Conservation (phyloP, 2,797 vertebrate genomes). For the Sphenodon punctatus region DNA sequence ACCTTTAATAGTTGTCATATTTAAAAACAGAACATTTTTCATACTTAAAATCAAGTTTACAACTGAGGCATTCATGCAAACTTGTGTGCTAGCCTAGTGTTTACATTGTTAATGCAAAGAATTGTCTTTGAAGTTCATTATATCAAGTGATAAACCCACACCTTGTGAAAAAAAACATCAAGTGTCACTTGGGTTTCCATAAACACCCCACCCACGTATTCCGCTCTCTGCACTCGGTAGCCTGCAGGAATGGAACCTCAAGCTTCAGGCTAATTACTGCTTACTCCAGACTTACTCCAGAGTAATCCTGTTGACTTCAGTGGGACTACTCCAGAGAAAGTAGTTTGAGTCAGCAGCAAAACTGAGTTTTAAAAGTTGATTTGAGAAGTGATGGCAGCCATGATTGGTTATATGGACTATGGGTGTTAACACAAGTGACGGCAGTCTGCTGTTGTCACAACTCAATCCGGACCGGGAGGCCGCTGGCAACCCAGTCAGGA, state of each 20-base stretch:
- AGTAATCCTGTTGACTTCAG: too few relatives aligned
- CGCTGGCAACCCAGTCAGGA: too few relatives aligned
- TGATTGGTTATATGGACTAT: not conserved
- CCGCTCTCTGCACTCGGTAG: not conserved
- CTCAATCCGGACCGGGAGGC: too few relatives aligned
- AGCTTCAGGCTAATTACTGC: too few relatives aligned
- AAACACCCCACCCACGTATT: not conserved
- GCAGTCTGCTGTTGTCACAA: too few relatives aligned
- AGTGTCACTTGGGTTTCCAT: not conserved
- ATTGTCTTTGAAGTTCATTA: not conserved
- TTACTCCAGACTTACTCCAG: too few relatives aligned
- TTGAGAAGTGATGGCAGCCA: not conserved
- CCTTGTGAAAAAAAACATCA: not conserved
- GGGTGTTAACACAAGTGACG: too few relatives aligned
- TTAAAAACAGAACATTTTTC: not conserved
- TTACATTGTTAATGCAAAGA: not conserved
- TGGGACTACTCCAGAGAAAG: too few relatives aligned
- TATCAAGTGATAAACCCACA: not conserved
- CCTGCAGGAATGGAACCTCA: not conserved
- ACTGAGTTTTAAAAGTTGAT: too few relatives aligned
- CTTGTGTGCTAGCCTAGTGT: not conserved
- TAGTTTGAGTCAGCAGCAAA: not conserved
- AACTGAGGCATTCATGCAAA: not conserved
- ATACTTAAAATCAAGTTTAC: not conserved
- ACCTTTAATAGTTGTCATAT: not conserved